Base-by-base conservation (phyloP, 2,797 vertebrate species). In the Pseudochirops cupreus region DNA sequence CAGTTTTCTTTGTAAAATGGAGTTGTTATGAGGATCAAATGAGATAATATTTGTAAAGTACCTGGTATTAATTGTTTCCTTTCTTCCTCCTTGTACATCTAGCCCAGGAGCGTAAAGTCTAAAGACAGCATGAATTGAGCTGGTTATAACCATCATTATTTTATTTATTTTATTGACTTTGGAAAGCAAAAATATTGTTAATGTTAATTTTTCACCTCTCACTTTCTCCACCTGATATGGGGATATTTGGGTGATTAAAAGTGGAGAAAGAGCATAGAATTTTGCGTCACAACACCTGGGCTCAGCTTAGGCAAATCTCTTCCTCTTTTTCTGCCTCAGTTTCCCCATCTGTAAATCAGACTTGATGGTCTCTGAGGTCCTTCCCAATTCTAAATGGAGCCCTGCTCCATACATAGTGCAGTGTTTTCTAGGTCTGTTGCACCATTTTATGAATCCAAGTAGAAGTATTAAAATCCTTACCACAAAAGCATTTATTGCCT, bases 381-480 rank as follows among this genome's bases (percentile, higher is more conserved):
- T 46, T 82, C 6, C 18, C n/a, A 82, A 26, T 14, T 82, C 39
- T 82, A 82, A 46, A 46, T 46, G 53, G 53, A 12, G 6, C 39
- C n/a, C n/a, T 46, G 74, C 39, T 39, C 39, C 9, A 26, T 46
- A 26, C 31, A 24, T 12, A 82, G 21, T 46, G 74, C 74, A 82
- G 2, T 82, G 12, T 82, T 26, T 31, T 39, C 58, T 26, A 39
- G 18, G 29, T 4, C 74, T n/a, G 21, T 0, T 14, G 50, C 0
- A 0, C 31, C n/a, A 0, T 26, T 59, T 12, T 14, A 39, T 57
- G 0, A 56, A 33, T 94, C 58, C 56, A 39, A 18, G 28, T 1
- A 5, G n/a, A 54, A 5, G 53, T 21, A 12, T 14, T 12, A 24
- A 14, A 94, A 6, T 18, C 1, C 0, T 29, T 1, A 0, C 28